Percentiles rank a stretch among this genome's conserved stretches.
Conservation (phyloP, 2,888 invertebrate species). For the Galerucella calmariensis region DNA sequence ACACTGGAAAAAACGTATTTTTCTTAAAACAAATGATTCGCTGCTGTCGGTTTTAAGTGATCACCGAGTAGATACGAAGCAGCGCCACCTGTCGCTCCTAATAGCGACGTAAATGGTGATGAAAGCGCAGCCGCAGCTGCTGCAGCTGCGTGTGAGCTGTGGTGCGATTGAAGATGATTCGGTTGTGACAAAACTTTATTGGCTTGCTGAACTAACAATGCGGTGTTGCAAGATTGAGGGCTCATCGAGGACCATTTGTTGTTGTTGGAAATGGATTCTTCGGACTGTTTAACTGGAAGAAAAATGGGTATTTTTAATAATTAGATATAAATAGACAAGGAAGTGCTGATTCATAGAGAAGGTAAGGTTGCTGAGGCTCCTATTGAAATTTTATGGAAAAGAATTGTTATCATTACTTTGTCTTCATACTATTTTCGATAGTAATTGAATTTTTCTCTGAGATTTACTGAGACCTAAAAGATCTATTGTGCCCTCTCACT, state of each 20-base stretch:
- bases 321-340: too few species aligned
- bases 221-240: constrained; percentile 65
- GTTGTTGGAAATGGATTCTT: constrained; percentile 63
- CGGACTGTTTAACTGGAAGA: constrained; percentile 64
- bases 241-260: constrained; percentile 66
- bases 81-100: constrained; percentile 69
- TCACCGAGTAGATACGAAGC: constrained; percentile 73
- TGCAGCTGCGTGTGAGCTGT: constrained; percentile 71
- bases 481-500: too few species aligned
- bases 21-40: constrained; percentile 73
- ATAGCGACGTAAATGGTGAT: constrained; percentile 70
- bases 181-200: constrained; percentile 65
- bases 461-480: too few species aligned
- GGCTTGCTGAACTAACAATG: constrained; percentile 65
- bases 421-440: too few species aligned
- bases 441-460: too few species aligned
- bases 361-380: too few species aligned
- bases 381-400: too few species aligned
- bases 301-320: background rate
- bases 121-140: constrained; percentile 71
- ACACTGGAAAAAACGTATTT: background rate
- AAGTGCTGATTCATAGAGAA: too few species aligned
- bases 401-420: too few species aligned
- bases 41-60: constrained; percentile 71
- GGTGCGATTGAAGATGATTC: constrained; percentile 60